Evolutionary conservation across 2,797 vertebrate species (phyloP), one percentile per base, ranked within the genome.

Genomic region (Schizopygopsis malacanthus): DNA sequence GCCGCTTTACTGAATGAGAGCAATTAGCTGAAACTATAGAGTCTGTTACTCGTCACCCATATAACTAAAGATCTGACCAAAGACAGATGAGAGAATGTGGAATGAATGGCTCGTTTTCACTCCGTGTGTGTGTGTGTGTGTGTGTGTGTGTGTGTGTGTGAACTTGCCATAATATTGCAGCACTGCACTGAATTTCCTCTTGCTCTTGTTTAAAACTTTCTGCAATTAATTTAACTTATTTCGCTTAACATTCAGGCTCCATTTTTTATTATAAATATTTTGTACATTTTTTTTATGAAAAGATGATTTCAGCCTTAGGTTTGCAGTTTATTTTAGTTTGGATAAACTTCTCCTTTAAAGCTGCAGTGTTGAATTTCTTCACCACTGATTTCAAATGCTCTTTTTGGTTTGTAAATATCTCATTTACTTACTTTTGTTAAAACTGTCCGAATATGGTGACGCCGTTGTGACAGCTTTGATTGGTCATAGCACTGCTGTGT

Each of bases 11-110:
- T 85, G 83, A 88, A 88, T 85, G 87, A 81, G 70, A 83, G 59
- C 82, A 86, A 88, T 88, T 88, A 86, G 59, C 33, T 47, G 72
- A 84, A 85, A 86, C 82, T 28, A 22, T 50, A 67, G 69, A 82
- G 79, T 86, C 85, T 77, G 81, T 79, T 78, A 75, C 41, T 73
- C 56, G 15, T 82, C 82, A 73, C 20, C 67, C 43, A 82, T 82
- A 45, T 37, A 79, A 72, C 65, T 79, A 65, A 47, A 81, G 71
- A 56, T n/a, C 63, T 82, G 50, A 85, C 67, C 79, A 45, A 45
- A 84, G 47, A 81, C 52, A 81, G 71, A 56, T 70, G 69, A 75
- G 59, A 84, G 61, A 77, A 54, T 18, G 10, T 61, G 56, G 56
- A 63, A 75, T 45, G 72, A 78, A 67, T 72, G 71, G 39, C 3